phyloP scores from a whole-genome alignment of 2,888 invertebrate genomes.

The Cataglyphis albicans region DNA sequence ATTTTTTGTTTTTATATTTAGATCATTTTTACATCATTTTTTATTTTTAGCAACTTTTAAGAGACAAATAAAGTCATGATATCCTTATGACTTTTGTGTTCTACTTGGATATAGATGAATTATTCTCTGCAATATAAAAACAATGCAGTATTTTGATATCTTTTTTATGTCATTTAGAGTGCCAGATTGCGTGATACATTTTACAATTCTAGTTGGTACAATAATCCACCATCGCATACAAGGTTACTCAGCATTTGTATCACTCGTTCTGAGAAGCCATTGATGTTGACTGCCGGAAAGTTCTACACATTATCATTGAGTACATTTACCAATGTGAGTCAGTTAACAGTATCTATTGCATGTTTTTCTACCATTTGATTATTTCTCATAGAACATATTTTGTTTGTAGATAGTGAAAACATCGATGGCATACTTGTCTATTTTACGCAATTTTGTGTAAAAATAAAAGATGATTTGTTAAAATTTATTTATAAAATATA shows the following conservation, averaged over 20 bases:
- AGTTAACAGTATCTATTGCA: neutral
- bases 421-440: conserved; percentile 54
- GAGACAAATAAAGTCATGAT: too few species aligned
- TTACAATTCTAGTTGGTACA: conserved; percentile 88
- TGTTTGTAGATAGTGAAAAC: conserved; percentile 54
- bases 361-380: neutral
- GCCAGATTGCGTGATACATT: conserved; percentile 86
- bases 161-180: conserved; percentile 78
- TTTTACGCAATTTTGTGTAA: conserved; percentile 38
- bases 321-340: conserved; percentile 86
- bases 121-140: neutral
- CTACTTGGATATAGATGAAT: too few species aligned
- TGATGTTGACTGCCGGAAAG: conserved; percentile 87
- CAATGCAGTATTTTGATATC: neutral
- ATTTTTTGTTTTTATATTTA: too few species aligned
- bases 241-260: conserved; percentile 86
- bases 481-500: neutral
- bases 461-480: neutral
- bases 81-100: too few species aligned
- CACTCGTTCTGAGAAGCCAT: conserved; percentile 87
- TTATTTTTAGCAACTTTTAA: too few species aligned
- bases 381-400: neutral
- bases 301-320: conserved; percentile 86
- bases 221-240: conserved; percentile 86
- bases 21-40: too few species aligned